These are phyloP conservation scores for Lysiphlebus fabarum DNA, from an alignment of 1,140 invertebrate species.

Conservation along the genomic window DNA sequence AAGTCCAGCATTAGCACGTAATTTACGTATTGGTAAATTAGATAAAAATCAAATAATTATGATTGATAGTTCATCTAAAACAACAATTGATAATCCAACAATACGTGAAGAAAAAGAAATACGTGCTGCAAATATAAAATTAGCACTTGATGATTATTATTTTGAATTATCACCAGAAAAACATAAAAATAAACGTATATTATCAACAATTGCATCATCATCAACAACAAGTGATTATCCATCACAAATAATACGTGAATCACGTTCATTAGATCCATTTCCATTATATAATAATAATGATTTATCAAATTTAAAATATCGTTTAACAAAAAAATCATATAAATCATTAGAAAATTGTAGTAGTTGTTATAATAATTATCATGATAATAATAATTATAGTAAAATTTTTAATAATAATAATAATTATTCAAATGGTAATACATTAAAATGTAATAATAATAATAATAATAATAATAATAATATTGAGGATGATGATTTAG, in stretches of 20 bases:
- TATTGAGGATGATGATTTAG: conserved; percentile 54
- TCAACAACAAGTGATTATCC: conserved; percentile 55
- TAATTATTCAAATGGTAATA: conserved; percentile 56
- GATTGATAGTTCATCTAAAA: conserved; percentile 50
- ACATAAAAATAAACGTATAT: conserved; percentile 43
- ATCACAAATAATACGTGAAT: conserved; percentile 48
- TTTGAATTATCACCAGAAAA: conserved; percentile 35
- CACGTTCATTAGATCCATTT: conserved; percentile 55
- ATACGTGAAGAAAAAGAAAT: conserved; percentile 47
- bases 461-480: too few species aligned
- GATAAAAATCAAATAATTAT: conserved; percentile 41
- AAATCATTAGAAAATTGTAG: conserved; percentile 52
- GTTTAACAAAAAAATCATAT: conserved; percentile 40
- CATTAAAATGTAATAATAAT: too few species aligned
- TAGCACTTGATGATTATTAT: conserved; percentile 47
- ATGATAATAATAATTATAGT: conserved; percentile 48
- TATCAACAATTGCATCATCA: conserved; percentile 58
- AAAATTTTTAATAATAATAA: conserved; percentile 56
- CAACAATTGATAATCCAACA: conserved; percentile 52
- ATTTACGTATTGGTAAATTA: conserved; percentile 33
- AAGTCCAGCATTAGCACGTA: conserved; percentile 38
- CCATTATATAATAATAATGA: conserved; percentile 36
- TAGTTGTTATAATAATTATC: conserved; percentile 46
- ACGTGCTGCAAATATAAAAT: conserved; percentile 44
- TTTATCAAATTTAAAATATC: conserved; percentile 31